phyloP scores from a whole-genome alignment of 64 coral and sea anemone species.

The Exaiptasia diaphana region DNA sequence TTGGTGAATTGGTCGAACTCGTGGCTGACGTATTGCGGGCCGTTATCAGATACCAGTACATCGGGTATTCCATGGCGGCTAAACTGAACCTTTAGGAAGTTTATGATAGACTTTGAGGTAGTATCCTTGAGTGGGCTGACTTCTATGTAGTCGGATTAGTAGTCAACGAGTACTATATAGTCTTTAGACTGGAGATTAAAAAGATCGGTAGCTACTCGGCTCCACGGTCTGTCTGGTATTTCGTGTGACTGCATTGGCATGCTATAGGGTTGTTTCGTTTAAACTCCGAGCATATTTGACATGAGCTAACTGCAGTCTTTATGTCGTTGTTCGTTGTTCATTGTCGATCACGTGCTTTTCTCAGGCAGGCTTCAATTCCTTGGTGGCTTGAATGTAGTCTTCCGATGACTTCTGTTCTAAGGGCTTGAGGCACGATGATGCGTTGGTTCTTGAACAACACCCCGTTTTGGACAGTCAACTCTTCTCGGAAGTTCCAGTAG shows the following conservation, averaged over 20 bases:
- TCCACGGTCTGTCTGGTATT: slow-evolving; percentile 20
- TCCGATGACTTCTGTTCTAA: slow-evolving; percentile 14
- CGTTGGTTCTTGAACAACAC: slow-evolving; percentile 51
- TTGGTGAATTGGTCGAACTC: slow-evolving; percentile 30
- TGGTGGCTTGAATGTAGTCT: slow-evolving; percentile 56
- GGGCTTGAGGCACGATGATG: slow-evolving; percentile 37
- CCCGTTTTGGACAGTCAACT: slow-evolving; percentile 42
- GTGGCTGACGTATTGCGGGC: slow-evolving; percentile 6
- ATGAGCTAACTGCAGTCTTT: neutral
- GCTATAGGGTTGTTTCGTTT: neutral
- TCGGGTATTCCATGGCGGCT: slow-evolving; percentile 25
- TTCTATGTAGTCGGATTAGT: slow-evolving; percentile 44
- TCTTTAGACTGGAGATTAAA: slow-evolving; percentile 16
- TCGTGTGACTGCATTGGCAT: slow-evolving; percentile 1
- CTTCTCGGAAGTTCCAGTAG: neutral
- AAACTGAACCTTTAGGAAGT: slow-evolving; percentile 31
- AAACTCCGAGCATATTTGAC: neutral
- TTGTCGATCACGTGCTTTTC: slow-evolving; percentile 51
- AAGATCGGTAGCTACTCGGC: slow-evolving; percentile 27
- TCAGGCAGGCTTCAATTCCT: slow-evolving; percentile 39
- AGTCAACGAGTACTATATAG: slow-evolving; percentile 13
- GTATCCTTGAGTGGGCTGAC: neutral
- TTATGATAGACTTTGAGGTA: neutral
- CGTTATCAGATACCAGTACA: slow-evolving; percentile 47
- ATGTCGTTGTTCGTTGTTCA: neutral